Conservation (phyloP, 2,888 invertebrate genomes). For the Rambutsinella grinnellia region DNA sequence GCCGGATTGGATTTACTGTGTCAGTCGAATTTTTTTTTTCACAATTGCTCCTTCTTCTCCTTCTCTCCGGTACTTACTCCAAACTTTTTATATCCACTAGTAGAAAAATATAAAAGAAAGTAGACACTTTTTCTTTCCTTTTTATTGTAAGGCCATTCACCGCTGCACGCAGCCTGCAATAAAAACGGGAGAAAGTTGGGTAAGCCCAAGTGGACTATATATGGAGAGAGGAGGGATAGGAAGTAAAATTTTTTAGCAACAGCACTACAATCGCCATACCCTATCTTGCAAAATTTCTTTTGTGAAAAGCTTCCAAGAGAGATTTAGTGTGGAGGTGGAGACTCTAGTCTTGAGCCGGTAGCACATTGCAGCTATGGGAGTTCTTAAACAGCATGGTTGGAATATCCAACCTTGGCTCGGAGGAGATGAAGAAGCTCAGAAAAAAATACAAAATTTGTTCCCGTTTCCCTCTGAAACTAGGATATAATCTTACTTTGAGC, state of each 20-base stretch:
- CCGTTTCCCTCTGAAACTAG: not conserved
- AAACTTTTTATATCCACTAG: too few relatives aligned
- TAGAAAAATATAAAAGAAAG: too few relatives aligned
- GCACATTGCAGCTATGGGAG: not conserved
- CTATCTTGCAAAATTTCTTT: not conserved
- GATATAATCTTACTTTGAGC: not conserved
- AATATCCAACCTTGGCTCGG: too few relatives aligned
- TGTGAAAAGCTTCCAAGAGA: not conserved
- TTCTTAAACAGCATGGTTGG: not conserved
- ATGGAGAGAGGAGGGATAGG: not conserved
- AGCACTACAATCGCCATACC: too few relatives aligned
- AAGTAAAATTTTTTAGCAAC: too few relatives aligned
- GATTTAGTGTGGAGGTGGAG: not conserved
- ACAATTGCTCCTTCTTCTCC: too few relatives aligned
- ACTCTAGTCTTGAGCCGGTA: not conserved
- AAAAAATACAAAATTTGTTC: too few relatives aligned
- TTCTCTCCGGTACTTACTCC: too few relatives aligned
- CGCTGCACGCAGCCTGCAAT: not conserved
- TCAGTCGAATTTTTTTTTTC: too few relatives aligned
- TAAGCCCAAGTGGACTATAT: not conserved
- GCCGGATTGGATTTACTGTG: too few relatives aligned
- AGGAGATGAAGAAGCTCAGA: too few relatives aligned
- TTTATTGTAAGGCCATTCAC: not conserved
- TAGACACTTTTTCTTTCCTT: not conserved
- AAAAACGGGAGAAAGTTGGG: not conserved